Evolutionary conservation across 64 coral and sea anemone species (phyloP), one percentile per base, ranked within the genome.

Genomic region (Dendrophyllia cribrosa): DNA sequence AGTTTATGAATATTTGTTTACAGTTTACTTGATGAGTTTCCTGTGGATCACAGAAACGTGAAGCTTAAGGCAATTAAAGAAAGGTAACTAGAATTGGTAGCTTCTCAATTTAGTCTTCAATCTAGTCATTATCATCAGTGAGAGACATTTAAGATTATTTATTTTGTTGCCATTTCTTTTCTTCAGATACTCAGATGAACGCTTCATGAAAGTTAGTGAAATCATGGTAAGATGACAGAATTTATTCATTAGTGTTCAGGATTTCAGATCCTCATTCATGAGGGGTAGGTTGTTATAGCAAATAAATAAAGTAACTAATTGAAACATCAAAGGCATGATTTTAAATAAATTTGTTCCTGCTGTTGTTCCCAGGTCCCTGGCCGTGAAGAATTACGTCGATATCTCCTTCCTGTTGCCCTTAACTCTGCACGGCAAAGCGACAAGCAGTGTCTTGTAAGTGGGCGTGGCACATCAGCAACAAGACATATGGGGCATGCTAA

Each of bases 41-140:
- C 92, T 55, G 89, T 87, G 46, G 95, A 96, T 69, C 95, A 96
- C 72, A 90, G 95, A 90, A 96, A 96, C 90, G 95, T 96, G 8
- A 96, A 96, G 44, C 78, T 96, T 58, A 96, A 96, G 75, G 95
- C 95, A 17, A 93, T 96, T 51, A 96, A 96, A 74, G 91, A 96
- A 83, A 96, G 91, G 95, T 96, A 34, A 34, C 34, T 93, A 86
- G 34, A 34, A 34, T 34, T 34, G 34, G 34, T 34, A 34, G 34
- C 34, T 34, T 34, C 0, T 34, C 34, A 34, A 34, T 34, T 34
- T 34, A 34, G 34, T 34, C 34, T 1, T 34, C 34, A 34, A 34
- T 34, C 34, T 34, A 34, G 34, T 1, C 34, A 34, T 34, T 34
- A 34, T 34, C 34, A 34, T 34, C 34, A 34, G 34, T 34, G 12